Base-by-base conservation (phyloP, 2,113 vertebrate species). In the Podarcis raffonei region DNA sequence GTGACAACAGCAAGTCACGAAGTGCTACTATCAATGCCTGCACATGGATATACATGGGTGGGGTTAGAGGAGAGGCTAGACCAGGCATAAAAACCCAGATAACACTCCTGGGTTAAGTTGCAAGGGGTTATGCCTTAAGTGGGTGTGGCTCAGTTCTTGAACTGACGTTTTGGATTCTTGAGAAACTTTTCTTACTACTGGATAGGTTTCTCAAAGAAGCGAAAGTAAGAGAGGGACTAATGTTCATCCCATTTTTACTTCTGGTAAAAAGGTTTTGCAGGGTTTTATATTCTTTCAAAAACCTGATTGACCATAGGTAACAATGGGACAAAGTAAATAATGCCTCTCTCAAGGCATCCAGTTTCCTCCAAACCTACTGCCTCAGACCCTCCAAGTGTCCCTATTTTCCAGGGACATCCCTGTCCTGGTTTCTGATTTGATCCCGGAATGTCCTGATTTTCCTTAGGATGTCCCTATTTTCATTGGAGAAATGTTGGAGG, bases 11-110 rank as follows among this genome's bases (percentile, higher is more conserved):
- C 53, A 65, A 76, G 39, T 57, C 72, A 57, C 82, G 5, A 82
- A 35, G 3, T 12, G 35, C 30, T 30, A 13, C 25, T 87, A 87
- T 90, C 89, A 71, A 22, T 39, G 27, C 2, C n/a, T 83, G 72
- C 89, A 90, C 79, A 83, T 87, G 72, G 84, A 76, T 53, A 18
- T 68, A 69, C 25, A 39, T 42, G 84, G 89, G 89, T 83, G 89
- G 79, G 42, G 84, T 83, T 77, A 77, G 80, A 68, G 32, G 25
- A 77, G 32, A 25, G 62, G 25, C 27, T 39, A 53, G 15, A 22
- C 16, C 23, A 77, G 20, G 27, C 80, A 62, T 11, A 81, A n/a
- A 71, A 30, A 12, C 9, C 80, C 35, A 11, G 79, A n/a, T 57
- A 82, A 23, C 35, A 68, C 57, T 82, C 5, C 82, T 77, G 37